Evolutionary conservation across 2,113 vertebrate genomes (phyloP).

Genomic region (Holacanthus passer): DNA sequence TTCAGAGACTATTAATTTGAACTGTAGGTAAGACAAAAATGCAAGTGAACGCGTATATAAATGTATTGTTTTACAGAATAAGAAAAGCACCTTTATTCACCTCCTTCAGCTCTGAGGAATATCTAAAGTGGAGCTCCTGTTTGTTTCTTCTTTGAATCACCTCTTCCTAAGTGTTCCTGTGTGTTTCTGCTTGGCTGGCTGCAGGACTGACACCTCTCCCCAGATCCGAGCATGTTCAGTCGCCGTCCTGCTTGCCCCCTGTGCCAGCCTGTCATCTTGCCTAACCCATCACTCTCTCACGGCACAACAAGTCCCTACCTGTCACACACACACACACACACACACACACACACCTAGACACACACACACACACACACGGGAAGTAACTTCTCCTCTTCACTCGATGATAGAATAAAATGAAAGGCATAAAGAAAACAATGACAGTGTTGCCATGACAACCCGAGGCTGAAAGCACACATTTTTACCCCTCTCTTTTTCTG

Average conservation of each 20-base stretch:
- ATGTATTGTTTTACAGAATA: neutral
- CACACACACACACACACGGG: conserved; percentile 22
- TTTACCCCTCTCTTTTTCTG: conserved; percentile 1
- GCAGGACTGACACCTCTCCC: conserved; percentile 82
- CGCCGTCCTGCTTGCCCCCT: conserved; percentile 78
- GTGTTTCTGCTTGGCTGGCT: conserved; percentile 80
- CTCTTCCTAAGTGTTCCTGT: conserved; percentile 75
- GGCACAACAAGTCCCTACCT: conserved; percentile 75
- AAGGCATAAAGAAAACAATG: conserved; percentile 64
- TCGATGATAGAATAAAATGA: conserved; percentile 67
- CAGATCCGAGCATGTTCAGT: conserved; percentile 80
- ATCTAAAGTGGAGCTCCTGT: conserved; percentile 65
- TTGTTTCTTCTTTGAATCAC: conserved; percentile 76
- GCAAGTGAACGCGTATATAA: no score
- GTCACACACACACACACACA: conserved; percentile 44
- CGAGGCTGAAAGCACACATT: conserved; percentile 36
- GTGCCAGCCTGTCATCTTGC: conserved; percentile 82
- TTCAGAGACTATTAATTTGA: neutral
- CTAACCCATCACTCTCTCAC: conserved; percentile 78
- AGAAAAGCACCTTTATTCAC: conserved; percentile 8
- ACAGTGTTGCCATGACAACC: conserved; percentile 68
- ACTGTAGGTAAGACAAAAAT: neutral
- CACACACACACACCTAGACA: conserved; percentile 43
- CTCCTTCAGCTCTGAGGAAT: conserved; percentile 46
- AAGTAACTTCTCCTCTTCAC: conserved; percentile 57